phyloP scores from a whole-genome alignment of 2,888 invertebrate species.

The Podotricha telesiphe region DNA sequence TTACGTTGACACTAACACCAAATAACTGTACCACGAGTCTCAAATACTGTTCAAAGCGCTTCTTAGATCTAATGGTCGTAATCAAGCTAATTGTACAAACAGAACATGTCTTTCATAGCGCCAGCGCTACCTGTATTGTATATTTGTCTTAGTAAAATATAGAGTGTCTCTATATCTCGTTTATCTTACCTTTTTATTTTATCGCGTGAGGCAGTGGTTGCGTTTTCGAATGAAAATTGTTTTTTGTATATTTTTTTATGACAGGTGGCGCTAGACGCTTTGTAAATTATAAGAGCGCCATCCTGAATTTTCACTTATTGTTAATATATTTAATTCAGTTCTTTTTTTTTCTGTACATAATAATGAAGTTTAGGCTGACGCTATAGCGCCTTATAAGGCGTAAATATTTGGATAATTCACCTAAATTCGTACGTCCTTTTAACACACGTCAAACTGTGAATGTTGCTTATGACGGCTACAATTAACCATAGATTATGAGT shows the following conservation, averaged over 20 bases:
- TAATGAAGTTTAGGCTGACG: conserved; percentile 71
- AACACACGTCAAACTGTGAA: conserved; percentile 38
- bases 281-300: conserved; percentile 70
- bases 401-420: conserved; percentile 16
- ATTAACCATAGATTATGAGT: conserved; percentile 36
- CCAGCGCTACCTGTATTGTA: conserved; percentile 47
- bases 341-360: conserved; percentile 23
- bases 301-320: conserved; percentile 62
- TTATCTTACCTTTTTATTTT: conserved; percentile 8
- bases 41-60: conserved; percentile 64
- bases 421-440: conserved; percentile 7
- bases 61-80: conserved; percentile 44
- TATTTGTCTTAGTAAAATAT: conserved; percentile 29
- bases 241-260: conserved; percentile 39
- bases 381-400: conserved; percentile 55
- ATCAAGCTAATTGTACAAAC: conserved; percentile 42
- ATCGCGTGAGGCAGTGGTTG: conserved; percentile 76
- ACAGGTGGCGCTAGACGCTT: conserved; percentile 80
- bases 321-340: conserved; percentile 5
- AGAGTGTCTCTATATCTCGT: background rate
- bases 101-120: conserved; percentile 33
- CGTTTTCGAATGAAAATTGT: conserved; percentile 41
- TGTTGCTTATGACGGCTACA: conserved; percentile 44
- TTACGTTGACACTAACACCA: conserved; percentile 33
- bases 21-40: conserved; percentile 52